phyloP scores from a whole-genome alignment of 35 echinoderm and acorn worm genomes.

The Ptychodera flava region DNA sequence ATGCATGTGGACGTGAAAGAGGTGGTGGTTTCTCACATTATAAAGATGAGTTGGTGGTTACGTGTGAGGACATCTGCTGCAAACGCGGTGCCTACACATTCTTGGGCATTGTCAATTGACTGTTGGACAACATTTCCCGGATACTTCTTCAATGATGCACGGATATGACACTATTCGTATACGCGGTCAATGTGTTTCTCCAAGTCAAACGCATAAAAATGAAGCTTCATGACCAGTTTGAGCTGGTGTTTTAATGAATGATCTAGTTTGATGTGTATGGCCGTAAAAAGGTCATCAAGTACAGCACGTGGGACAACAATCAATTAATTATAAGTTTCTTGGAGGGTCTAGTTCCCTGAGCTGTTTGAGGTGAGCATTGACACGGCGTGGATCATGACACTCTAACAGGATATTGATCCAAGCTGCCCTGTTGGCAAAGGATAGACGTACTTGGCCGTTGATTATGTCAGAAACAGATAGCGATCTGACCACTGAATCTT shows the following conservation, averaged over 20 bases:
- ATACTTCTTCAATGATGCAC: conserved; percentile 11
- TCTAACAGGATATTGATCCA: conserved; percentile 36
- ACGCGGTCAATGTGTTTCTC: conserved; percentile 21
- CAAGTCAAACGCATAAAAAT: too few species aligned
- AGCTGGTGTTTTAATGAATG: conserved; percentile 47
- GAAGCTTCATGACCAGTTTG: not conserved
- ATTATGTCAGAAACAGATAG: too few species aligned
- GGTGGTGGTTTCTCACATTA: conserved; percentile 25
- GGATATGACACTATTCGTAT: conserved; percentile 29
- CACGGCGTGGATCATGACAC: conserved; percentile 34
- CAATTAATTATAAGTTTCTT: conserved; percentile 43
- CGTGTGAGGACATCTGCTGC: not conserved
- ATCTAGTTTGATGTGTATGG: conserved; percentile 21
- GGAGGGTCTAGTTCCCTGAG: conserved; percentile 32
- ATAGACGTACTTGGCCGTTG: conserved; percentile 26
- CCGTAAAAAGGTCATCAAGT: conserved; percentile 22
- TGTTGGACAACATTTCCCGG: not conserved
- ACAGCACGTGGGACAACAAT: too few species aligned
- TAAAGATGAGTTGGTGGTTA: not conserved
- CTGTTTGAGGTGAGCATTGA: conserved; percentile 27
- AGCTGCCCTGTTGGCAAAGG: conserved; percentile 46
- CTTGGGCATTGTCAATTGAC: not conserved
- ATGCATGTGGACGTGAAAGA: too few species aligned
- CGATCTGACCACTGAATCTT: conserved; percentile 31
- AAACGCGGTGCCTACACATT: not conserved